Conservation (phyloP, 2,888 invertebrate species). For the Epistrophella euchroma region DNA sequence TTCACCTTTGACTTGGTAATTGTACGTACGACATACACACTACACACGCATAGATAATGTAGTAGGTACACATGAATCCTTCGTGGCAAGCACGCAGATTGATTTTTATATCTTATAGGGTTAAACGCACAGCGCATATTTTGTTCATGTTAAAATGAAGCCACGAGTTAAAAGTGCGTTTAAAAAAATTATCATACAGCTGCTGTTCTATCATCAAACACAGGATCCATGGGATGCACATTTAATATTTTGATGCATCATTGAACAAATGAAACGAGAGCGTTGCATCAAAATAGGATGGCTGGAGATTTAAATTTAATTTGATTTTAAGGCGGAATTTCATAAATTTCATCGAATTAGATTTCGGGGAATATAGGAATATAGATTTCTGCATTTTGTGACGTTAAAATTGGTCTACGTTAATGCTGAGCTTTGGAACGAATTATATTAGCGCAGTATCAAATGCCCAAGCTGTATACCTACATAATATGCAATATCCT, state of each 20-base stretch:
- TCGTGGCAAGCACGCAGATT: conserved; percentile 64
- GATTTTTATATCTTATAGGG: conserved; percentile 37
- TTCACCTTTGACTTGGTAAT: conserved; percentile 65
- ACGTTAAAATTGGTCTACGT: neutral
- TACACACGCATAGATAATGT: conserved; percentile 2
- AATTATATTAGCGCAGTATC: no score
- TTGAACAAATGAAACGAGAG: no score
- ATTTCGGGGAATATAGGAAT: neutral
- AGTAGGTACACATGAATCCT: conserved; percentile 27
- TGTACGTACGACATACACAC: neutral
- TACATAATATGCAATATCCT: no score
- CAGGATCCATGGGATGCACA: conserved; percentile 39
- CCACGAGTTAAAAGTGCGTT: conserved; percentile 73
- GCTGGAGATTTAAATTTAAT: conserved; percentile 23
- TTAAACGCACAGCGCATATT: conserved; percentile 58
- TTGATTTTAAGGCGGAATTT: conserved; percentile 40
- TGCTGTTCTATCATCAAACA: conserved; percentile 23
- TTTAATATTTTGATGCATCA: conserved; percentile 13
- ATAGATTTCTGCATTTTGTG: neutral
- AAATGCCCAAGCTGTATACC: no score
- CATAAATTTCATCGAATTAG: neutral
- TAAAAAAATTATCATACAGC: conserved; percentile 63
- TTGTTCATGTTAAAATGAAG: neutral
- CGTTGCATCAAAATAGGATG: conserved; percentile 5
- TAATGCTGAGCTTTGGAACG: no score